Evolutionary conservation across 92 coral and sea anemone species (phyloP).

Genomic region (Hydrozoanthus gracilis): DNA sequence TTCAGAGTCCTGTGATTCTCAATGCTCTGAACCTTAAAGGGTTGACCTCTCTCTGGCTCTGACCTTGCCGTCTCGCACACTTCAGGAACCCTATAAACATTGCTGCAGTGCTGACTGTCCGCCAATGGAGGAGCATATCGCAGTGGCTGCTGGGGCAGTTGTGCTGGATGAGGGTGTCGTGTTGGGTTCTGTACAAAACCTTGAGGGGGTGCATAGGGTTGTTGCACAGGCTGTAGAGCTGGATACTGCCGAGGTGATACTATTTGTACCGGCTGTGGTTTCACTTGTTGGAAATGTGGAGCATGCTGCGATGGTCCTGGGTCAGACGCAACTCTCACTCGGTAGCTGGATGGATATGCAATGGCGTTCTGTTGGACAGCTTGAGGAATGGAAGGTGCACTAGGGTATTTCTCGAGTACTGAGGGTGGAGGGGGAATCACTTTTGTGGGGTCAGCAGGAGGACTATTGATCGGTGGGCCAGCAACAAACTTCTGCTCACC

Average conservation of each 20-base stretch:
- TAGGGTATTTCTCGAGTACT: constrained; percentile 43
- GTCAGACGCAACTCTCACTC: constrained; percentile 29
- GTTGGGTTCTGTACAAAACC: background rate
- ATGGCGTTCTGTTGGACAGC: constrained; percentile 44
- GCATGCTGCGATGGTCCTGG: constrained; percentile 46
- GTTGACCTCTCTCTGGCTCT: background rate
- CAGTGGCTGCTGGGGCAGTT: constrained; percentile 12
- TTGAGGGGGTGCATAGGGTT: constrained; percentile 7
- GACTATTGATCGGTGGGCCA: constrained; percentile 41
- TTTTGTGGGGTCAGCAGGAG: constrained; percentile 42
- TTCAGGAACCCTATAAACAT: constrained; percentile 86
- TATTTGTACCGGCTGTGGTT: constrained; percentile 61
- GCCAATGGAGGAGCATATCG: constrained; percentile 79
- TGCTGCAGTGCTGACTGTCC: constrained; percentile 64
- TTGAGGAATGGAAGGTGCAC: constrained; percentile 49
- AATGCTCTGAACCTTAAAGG: constrained; percentile 12
- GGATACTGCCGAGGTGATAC: constrained; percentile 40
- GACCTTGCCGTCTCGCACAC: constrained; percentile 35
- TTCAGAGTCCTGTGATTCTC: constrained; percentile 10
- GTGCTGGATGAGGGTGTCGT: constrained; percentile 7
- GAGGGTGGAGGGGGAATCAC: constrained; percentile 40
- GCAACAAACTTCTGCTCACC: constrained; percentile 47
- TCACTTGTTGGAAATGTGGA: constrained; percentile 60
- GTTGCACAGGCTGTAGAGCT: constrained; percentile 11
- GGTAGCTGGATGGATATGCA: constrained; percentile 43